Evolutionary conservation across 2,113 vertebrate genomes (phyloP).

Genomic region (Canis aureus): DNA sequence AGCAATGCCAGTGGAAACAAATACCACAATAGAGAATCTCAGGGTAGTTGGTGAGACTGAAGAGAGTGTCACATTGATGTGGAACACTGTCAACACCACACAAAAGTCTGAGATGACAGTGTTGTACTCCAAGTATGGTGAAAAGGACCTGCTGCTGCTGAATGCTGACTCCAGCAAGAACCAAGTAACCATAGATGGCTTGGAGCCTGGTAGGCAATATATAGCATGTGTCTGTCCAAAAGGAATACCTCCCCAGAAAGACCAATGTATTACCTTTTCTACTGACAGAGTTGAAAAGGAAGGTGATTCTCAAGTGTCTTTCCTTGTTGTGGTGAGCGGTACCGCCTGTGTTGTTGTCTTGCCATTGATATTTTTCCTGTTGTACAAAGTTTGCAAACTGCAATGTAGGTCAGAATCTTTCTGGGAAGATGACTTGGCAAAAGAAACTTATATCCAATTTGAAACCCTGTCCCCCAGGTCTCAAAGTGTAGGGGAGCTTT

Average conservation of each 20-base stretch:
- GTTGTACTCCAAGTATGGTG: slow-evolving; percentile 93
- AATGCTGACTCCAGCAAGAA: slow-evolving; percentile 90
- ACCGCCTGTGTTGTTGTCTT: slow-evolving; percentile 90
- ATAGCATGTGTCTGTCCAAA: slow-evolving; percentile 94
- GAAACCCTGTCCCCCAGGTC: slow-evolving; percentile 95
- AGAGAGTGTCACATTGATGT: slow-evolving; percentile 93
- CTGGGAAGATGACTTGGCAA: slow-evolving; percentile 91
- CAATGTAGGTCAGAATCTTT: slow-evolving; percentile 85
- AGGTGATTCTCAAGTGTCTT: slow-evolving; percentile 80
- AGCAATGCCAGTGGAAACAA: slow-evolving; percentile 66
- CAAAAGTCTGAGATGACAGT: slow-evolving; percentile 88
- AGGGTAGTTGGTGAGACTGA: slow-evolving; percentile 91
- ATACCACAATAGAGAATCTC: slow-evolving; percentile 88
- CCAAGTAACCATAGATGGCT: slow-evolving; percentile 92
- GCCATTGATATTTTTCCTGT: slow-evolving; percentile 92
- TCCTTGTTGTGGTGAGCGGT: slow-evolving; percentile 88
- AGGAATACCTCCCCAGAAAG: slow-evolving; percentile 88
- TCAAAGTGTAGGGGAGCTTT: slow-evolving; percentile 91
- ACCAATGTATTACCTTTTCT: slow-evolving; percentile 95
- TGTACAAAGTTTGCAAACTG: slow-evolving; percentile 94
- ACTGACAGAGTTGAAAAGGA: slow-evolving; percentile 86
- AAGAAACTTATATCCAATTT: slow-evolving; percentile 97
- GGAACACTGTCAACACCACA: slow-evolving; percentile 88
- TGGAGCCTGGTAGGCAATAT: slow-evolving; percentile 92
- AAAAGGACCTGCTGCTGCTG: slow-evolving; percentile 91